These are phyloP conservation scores for Tipula unca DNA, from an alignment of 2,888 invertebrate species.

Conservation along the genomic window DNA sequence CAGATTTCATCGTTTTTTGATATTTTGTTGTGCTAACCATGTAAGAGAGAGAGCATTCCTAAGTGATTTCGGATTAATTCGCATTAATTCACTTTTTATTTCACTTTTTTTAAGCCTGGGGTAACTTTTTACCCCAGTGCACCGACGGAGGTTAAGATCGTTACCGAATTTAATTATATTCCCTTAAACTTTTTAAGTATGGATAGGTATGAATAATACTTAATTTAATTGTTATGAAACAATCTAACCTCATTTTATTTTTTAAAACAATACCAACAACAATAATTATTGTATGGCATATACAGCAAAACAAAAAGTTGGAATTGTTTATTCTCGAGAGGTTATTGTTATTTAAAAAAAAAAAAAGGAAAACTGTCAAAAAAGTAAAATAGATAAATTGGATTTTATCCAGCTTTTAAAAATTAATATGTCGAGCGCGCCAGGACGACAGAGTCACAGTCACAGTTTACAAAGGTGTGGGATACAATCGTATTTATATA, in stretches of 20 bases:
- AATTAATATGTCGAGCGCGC: neutral
- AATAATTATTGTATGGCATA: neutral
- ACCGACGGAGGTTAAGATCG: no score
- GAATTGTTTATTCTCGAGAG: neutral
- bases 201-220: neutral
- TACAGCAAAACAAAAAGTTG: neutral
- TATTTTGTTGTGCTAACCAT: no score
- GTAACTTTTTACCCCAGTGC: no score
- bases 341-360: neutral
- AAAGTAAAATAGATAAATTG: slow-evolving; percentile 8
- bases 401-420: neutral
- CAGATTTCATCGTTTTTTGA: no score
- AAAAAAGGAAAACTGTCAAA: neutral
- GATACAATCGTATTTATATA: neutral
- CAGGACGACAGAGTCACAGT: neutral
- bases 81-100: no score
- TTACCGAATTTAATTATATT: no score
- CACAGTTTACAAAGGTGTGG: neutral
- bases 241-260: neutral
- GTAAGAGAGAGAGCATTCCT: no score
- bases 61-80: no score
- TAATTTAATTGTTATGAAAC: neutral
- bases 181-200: no score
- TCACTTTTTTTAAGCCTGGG: no score
- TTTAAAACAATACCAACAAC: neutral